phyloP scores from a whole-genome alignment of 2,113 vertebrate genomes.

The Ceratotherium simum region DNA sequence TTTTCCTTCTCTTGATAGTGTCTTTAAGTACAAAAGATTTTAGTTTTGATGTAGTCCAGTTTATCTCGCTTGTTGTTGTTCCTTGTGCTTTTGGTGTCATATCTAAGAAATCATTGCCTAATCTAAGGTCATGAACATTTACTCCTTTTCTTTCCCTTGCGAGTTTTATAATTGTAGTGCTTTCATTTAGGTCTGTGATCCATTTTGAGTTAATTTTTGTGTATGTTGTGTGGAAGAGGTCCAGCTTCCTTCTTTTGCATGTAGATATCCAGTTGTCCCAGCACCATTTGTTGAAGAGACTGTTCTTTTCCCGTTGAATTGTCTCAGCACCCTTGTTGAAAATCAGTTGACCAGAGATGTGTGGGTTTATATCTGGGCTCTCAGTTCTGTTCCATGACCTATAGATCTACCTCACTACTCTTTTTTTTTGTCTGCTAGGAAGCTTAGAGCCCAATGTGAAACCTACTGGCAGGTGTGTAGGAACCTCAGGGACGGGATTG shows the following conservation, averaged over 20 bases:
- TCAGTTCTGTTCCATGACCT: background rate
- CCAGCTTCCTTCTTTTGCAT: background rate
- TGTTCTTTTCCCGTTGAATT: background rate
- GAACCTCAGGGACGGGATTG: background rate
- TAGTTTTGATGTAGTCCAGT: constrained; percentile 7
- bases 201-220: constrained; percentile 22
- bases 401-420: background rate
- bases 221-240: background rate
- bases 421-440: background rate
- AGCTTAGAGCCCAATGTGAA: background rate
- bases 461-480: background rate
- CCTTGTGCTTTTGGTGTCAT: background rate
- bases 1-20: background rate
- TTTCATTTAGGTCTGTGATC: background rate
- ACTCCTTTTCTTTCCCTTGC: background rate
- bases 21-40: background rate
- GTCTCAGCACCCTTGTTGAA: background rate
- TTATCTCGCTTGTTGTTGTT: background rate
- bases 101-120: background rate
- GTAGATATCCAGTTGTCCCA: background rate
- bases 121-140: background rate
- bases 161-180: background rate
- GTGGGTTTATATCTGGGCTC: background rate
- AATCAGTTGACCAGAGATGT: background rate
- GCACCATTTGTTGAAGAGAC: background rate